Evolutionary conservation across 1,140 invertebrate species (phyloP).

Genomic region (Lycorma delicatula): DNA sequence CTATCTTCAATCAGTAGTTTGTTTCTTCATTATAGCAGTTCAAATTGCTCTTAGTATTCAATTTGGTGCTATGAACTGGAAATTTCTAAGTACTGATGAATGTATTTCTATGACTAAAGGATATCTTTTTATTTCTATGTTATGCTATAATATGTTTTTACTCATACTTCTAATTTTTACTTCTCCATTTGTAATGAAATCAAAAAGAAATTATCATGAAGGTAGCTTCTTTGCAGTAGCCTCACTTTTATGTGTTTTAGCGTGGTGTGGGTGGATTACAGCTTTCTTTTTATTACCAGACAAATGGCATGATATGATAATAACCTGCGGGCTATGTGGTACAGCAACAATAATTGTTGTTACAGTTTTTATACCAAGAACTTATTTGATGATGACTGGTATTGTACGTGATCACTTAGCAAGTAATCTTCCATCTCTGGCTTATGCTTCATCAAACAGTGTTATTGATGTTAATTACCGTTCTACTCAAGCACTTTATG

Average conservation of each 20-base stretch:
- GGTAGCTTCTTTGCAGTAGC: constrained; percentile 45
- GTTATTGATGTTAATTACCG: constrained; percentile 30
- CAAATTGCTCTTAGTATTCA: constrained; percentile 39
- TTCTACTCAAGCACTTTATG: constrained; percentile 35
- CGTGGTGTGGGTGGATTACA: constrained; percentile 46
- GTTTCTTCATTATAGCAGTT: constrained; percentile 47
- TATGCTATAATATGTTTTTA: constrained; percentile 47
- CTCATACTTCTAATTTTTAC: constrained; percentile 42
- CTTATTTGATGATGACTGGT: constrained; percentile 46
- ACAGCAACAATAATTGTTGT: constrained; percentile 43
- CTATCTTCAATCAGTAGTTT: constrained; percentile 44
- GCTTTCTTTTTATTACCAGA: constrained; percentile 39
- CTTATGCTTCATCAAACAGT: constrained; percentile 21
- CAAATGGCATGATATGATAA: constrained; percentile 20
- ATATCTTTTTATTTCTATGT: constrained; percentile 22
- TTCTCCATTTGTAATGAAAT: constrained; percentile 42
- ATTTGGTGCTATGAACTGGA: constrained; percentile 37
- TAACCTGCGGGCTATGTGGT: constrained; percentile 29
- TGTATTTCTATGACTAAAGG: constrained; percentile 21
- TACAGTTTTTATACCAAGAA: constrained; percentile 47
- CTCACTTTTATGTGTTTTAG: constrained; percentile 38
- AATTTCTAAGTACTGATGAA: constrained; percentile 29
- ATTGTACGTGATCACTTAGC: constrained; percentile 35
- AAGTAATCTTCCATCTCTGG: constrained; percentile 27
- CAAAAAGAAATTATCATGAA: constrained; percentile 50